Percentiles rank a stretch among this genome's conserved stretches.
phyloP scores from a whole-genome alignment of 2,113 vertebrate genomes.

The Eonycteris spelaea region DNA sequence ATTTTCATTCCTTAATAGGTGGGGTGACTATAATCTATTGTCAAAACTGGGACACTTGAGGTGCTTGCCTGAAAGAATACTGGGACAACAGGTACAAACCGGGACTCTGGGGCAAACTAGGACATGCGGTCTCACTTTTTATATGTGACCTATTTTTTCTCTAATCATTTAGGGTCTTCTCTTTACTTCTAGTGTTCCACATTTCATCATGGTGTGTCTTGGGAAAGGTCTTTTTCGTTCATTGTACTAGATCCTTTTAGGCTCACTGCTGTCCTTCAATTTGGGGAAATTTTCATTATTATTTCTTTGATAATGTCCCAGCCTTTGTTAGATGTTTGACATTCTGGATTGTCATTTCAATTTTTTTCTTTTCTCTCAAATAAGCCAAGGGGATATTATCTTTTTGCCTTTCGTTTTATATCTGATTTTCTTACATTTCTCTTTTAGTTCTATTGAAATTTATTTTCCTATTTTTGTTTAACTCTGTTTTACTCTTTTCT shows the following conservation, averaged over 20 bases:
- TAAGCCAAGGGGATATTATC: background rate
- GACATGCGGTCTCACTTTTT: background rate
- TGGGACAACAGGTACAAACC: background rate
- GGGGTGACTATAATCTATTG: background rate
- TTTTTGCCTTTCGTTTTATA: background rate
- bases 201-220: background rate
- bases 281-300: background rate
- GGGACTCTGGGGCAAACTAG: background rate
- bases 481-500: slow-evolving; percentile 2
- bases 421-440: background rate
- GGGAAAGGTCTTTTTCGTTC: background rate
- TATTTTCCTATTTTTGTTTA: background rate
- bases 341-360: background rate
- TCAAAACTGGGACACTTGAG: background rate
- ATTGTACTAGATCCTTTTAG: background rate
- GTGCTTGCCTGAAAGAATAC: background rate
- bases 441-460: background rate
- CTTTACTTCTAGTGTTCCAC: background rate
- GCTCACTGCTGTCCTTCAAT: background rate
- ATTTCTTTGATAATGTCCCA: background rate
- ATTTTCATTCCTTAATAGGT: slow-evolving; percentile 32
- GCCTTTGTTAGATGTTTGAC: background rate
- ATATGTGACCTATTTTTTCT: background rate
- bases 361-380: background rate
- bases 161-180: background rate